Evolutionary conservation across 2,888 invertebrate species (phyloP).

Genomic region (Pemphredon lugubris): DNA sequence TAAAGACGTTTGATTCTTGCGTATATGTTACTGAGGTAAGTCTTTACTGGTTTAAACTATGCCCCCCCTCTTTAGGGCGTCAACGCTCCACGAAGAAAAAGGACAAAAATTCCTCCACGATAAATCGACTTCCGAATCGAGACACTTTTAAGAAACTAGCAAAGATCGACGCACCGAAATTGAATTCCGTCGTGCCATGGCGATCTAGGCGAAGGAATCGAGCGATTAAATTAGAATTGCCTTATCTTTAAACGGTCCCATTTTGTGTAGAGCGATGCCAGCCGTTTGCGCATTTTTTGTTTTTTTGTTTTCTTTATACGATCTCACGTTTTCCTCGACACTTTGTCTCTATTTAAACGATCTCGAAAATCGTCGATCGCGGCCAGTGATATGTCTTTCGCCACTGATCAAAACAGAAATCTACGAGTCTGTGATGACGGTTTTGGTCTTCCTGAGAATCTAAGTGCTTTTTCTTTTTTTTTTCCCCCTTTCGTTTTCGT

Average conservation of each 20-base stretch:
- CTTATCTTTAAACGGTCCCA: slow-evolving; percentile 67
- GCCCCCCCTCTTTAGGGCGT: slow-evolving; percentile 10
- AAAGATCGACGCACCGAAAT: slow-evolving; percentile 27
- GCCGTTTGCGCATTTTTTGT: slow-evolving; percentile 45
- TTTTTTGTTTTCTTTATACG: not conserved
- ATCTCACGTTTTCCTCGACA: slow-evolving; percentile 21
- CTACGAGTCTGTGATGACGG: slow-evolving; percentile 29
- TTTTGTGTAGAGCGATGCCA: slow-evolving; percentile 62
- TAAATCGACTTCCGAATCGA: slow-evolving; percentile 28
- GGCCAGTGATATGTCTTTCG: slow-evolving; percentile 67
- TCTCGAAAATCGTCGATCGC: slow-evolving; percentile 56
- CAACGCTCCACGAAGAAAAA: slow-evolving; percentile 24
- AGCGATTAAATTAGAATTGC: slow-evolving; percentile 55
- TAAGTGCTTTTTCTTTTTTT: not conserved
- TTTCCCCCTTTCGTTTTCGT: slow-evolving; percentile 7
- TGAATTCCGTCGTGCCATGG: slow-evolving; percentile 10
- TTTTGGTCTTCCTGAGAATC: slow-evolving; percentile 27
- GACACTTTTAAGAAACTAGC: slow-evolving; percentile 34
- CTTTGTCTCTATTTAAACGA: slow-evolving; percentile 4
- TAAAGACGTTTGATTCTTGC: slow-evolving; percentile 73
- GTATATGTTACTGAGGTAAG: slow-evolving; percentile 70
- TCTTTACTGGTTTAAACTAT: slow-evolving; percentile 61
- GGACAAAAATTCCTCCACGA: slow-evolving; percentile 28
- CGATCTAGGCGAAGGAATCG: slow-evolving; percentile 42
- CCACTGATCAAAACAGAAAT: slow-evolving; percentile 55